These are phyloP conservation scores for Patella caerulea DNA, from an alignment of 2,888 invertebrate genomes.

Conservation along the genomic window DNA sequence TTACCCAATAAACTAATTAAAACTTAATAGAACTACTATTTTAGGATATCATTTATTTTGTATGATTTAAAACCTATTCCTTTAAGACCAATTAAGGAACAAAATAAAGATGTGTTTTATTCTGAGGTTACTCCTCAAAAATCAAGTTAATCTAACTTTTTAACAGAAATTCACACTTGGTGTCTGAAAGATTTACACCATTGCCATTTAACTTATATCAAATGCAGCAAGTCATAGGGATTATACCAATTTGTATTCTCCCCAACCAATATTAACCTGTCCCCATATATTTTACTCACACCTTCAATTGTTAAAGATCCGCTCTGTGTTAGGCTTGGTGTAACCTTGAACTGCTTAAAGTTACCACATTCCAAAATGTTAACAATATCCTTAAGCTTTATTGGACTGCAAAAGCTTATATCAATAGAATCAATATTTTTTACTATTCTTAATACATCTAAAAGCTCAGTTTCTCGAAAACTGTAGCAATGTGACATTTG, in stretches of 20 bases:
- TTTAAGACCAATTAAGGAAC: no score
- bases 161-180: no score
- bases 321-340: not conserved
- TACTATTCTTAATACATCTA: not conserved
- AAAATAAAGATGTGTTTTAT: no score
- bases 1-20: no score
- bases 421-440: not conserved
- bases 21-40: no score
- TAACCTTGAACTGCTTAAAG: not conserved
- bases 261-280: not conserved
- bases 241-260: constrained; percentile 6
- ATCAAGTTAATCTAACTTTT: no score
- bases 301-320: not conserved
- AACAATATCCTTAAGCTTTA: not conserved
- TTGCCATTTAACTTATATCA: not conserved
- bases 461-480: not conserved
- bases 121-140: no score
- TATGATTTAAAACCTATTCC: no score
- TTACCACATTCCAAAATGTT: not conserved
- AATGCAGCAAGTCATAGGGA: not conserved
- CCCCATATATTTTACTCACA: not conserved
- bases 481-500: constrained; percentile 3
- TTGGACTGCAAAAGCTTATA: not conserved
- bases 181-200: no score
- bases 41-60: no score